A percentile compares a stretch with the other conserved stretches of the same genome.
phyloP scores from a whole-genome alignment of 2,888 invertebrate species.

The Lissonota sp. region DNA sequence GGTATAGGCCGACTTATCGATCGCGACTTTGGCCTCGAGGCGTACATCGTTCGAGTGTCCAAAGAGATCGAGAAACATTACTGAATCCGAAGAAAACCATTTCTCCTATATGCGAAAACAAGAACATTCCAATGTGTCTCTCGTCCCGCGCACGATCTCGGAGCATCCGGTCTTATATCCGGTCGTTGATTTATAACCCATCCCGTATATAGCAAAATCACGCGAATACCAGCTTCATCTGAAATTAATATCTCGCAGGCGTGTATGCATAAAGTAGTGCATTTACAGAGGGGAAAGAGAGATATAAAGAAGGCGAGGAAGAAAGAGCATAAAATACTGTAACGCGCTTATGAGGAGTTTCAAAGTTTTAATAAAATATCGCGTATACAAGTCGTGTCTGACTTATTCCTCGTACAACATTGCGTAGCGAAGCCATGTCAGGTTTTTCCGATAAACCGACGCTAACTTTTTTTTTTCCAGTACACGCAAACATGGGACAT shows the following conservation, averaged over 20 bases:
- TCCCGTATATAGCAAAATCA: not conserved
- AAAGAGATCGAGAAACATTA: not conserved
- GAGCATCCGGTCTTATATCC: conserved; percentile 19
- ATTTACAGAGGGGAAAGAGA: not conserved
- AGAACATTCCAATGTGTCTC: not conserved
- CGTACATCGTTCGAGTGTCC: not conserved
- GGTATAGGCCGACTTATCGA: conserved; percentile 16
- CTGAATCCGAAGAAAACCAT: not conserved
- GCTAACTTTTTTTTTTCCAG: conserved; percentile 50
- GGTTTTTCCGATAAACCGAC: conserved; percentile 55
- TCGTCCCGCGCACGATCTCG: not conserved
- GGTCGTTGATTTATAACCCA: conserved; percentile 45
- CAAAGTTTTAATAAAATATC: conserved; percentile 62
- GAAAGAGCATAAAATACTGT: conserved; percentile 27
- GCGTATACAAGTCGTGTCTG: conserved; percentile 31
- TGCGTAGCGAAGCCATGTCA: conserved; percentile 32
- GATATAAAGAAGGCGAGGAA: too few species aligned
- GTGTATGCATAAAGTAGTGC: not conserved
- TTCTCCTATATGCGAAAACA: not conserved
- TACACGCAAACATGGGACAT: conserved; percentile 4
- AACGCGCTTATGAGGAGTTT: conserved; percentile 18
- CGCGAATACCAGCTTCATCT: conserved; percentile 13
- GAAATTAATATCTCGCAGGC: conserved; percentile 35
- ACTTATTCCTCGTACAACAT: conserved; percentile 39
- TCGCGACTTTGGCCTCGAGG: conserved; percentile 13